Conservation (phyloP, 30 jellyfish, hydroid and myxozoan species). For the Pelagia noctiluca region DNA sequence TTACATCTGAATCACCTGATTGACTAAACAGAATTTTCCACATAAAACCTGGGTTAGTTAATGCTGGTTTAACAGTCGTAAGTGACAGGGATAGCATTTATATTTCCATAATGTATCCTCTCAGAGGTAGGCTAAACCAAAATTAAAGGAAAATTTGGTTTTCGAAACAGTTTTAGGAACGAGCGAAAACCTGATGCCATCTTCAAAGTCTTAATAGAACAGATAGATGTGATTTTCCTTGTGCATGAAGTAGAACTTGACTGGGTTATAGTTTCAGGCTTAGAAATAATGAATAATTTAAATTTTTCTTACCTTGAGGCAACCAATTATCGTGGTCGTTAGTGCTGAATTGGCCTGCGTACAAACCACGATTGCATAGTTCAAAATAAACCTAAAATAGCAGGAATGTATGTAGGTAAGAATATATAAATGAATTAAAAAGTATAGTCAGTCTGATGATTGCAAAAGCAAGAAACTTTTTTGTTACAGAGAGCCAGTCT, state of each 20-base stretch:
- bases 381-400: constrained; percentile 66
- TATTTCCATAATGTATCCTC: no score
- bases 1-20: no score
- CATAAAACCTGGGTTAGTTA: no score
- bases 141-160: no score
- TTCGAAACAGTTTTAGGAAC: no score
- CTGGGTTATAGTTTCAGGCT: neutral
- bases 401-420: neutral
- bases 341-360: constrained; percentile 96
- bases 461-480: neutral
- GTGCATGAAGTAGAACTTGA: neutral
- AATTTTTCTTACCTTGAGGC: constrained; percentile 78
- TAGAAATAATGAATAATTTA: neutral
- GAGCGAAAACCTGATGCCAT: no score
- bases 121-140: no score
- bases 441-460: neutral
- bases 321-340: constrained; percentile 96
- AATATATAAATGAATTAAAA: neutral
- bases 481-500: no score
- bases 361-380: constrained; percentile 84
- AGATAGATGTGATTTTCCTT: neutral
- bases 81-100: no score
- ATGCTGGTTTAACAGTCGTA: no score
- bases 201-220: no score
- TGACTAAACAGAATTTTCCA: no score